Percentiles rank a stretch among this genome's conserved stretches.
These are phyloP conservation scores for Falco punctatus DNA, from an alignment of 2,113 vertebrate genomes.

Conservation along the genomic window DNA sequence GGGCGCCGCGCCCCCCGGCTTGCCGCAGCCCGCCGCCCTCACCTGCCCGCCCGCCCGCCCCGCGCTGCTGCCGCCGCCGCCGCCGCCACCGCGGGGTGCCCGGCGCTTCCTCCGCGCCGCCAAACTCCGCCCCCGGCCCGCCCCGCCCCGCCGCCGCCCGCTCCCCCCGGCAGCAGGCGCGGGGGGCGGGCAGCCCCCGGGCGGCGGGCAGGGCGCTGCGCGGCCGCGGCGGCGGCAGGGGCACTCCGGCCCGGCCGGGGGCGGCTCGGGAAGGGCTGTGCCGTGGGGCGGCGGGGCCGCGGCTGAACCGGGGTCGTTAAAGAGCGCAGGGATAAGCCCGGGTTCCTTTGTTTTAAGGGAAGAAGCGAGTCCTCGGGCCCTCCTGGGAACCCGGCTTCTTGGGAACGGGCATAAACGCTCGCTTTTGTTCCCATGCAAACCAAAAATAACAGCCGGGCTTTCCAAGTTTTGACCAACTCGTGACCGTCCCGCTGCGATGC, in stretches of 20 bases:
- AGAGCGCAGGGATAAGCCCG: neutral
- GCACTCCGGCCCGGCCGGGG: neutral
- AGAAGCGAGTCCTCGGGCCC: neutral
- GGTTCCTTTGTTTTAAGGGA: neutral
- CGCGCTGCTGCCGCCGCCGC: neutral
- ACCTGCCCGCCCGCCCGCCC: neutral
- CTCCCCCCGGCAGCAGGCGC: neutral
- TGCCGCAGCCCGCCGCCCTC: neutral
- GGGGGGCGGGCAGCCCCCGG: neutral
- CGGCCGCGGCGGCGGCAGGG: too few species aligned
- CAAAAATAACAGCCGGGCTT: neutral
- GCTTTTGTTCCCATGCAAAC: neutral
- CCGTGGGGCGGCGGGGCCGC: too few species aligned
- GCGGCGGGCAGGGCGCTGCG: neutral
- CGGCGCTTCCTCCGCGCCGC: neutral
- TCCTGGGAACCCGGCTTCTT: neutral
- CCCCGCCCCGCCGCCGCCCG: neutral
- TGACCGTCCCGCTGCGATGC: neutral
- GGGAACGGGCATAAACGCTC: neutral
- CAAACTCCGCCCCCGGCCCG: neutral
- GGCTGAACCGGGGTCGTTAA: neutral
- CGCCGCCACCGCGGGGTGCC: neutral
- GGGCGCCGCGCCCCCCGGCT: neutral
- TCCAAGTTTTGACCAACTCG: neutral
- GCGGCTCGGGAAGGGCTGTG: accelerated